phyloP scores from a whole-genome alignment of 2,113 vertebrate species.

The Oenanthe oenanthe region DNA sequence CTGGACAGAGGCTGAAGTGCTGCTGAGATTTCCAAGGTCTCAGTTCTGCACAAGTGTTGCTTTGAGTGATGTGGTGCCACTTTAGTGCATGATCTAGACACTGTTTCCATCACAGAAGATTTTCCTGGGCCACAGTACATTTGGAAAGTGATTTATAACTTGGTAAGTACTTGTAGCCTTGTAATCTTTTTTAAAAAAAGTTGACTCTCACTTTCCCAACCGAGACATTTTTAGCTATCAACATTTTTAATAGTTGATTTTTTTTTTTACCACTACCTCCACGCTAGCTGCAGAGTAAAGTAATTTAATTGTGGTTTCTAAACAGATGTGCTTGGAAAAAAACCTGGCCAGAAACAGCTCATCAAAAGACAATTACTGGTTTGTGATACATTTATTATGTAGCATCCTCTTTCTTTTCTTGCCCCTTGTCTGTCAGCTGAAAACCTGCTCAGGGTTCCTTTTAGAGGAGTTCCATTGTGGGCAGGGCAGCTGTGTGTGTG shows the following conservation, averaged over 20 bases:
- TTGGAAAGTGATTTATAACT: background rate
- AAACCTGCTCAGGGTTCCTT: background rate
- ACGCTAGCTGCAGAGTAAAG: background rate
- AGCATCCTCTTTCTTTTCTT: background rate
- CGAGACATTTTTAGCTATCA: background rate
- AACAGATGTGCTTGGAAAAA: background rate
- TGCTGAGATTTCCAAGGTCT: background rate
- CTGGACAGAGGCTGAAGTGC: background rate
- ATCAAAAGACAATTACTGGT: background rate
- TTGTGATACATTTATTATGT: background rate
- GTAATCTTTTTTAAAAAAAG: background rate
- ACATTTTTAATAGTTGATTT: background rate
- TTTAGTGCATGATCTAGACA: background rate
- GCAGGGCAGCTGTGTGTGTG: background rate
- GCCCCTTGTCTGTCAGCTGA: background rate
- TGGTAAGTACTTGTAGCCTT: background rate
- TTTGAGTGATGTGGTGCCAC: background rate
- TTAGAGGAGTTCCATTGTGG: background rate
- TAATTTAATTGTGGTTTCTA: slow-evolving; percentile 9
- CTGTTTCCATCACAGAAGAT: background rate
- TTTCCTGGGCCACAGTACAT: background rate
- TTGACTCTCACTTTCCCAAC: background rate
- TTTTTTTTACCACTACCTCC: background rate
- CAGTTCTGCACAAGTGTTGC: background rate
- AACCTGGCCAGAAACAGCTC: background rate